These are phyloP conservation scores for Barnardius zonarius DNA, from an alignment of 2,113 vertebrate species.

Conservation along the genomic window DNA sequence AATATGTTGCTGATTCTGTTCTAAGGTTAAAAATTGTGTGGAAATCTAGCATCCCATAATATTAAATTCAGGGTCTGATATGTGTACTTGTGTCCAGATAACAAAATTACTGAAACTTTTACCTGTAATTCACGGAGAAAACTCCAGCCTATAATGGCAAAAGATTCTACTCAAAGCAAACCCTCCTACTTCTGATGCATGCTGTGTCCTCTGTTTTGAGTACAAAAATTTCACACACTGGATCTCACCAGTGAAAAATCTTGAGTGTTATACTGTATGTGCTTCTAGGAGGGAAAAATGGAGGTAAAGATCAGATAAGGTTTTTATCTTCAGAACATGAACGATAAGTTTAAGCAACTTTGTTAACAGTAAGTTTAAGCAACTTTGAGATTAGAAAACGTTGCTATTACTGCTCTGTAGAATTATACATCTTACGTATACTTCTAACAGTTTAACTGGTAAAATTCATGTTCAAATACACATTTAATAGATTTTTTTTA, in stretches of 20 bases:
- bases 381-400: not conserved
- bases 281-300: not conserved
- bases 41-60: not conserved
- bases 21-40: not conserved
- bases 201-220: not conserved
- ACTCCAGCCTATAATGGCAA: not conserved
- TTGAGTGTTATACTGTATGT: rapidly evolving
- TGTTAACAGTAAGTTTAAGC: not conserved
- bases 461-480: not conserved
- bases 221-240: not conserved
- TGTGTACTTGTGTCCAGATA: not conserved
- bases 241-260: not conserved
- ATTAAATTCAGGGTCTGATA: not conserved
- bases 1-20: slow-evolving; percentile 44
- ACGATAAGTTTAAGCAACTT: not conserved
- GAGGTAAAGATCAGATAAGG: not conserved
- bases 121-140: not conserved
- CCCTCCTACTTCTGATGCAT: not conserved
- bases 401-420: not conserved
- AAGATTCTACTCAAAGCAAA: not conserved
- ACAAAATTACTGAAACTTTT: not conserved
- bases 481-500: not conserved
- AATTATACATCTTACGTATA: rapidly evolving
- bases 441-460: not conserved
- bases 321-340: not conserved